Base-by-base conservation (phyloP, 2,797 vertebrate genomes). In the Picus viridis region DNA sequence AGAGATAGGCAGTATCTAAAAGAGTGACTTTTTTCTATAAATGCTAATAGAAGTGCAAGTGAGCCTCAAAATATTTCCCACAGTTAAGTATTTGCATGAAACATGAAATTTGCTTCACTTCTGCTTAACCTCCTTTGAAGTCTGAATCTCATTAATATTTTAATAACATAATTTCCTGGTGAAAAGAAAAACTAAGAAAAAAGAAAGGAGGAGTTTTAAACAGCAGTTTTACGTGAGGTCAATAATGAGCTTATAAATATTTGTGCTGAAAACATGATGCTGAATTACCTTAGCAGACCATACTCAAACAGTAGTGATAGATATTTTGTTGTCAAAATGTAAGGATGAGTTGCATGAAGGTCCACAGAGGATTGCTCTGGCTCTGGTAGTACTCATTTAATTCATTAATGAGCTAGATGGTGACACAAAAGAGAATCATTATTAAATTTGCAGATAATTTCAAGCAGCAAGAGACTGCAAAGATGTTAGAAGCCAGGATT, bases 371-470 rank as follows among this genome's bases (percentile, higher is more conserved):
- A 93, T 80, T 93, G 41, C 15, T 89, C 18, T 64, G 58, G 22
- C 56, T 75, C 51, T 93, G 12, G 2, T 68, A 87, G n/a, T 77
- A 56, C 67, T 94, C 76, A 83, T 86, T 86, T 83, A 72, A 68
- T 56, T 86, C 70, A 72, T 89, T 87, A 90, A 78, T 53, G 82
- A 74, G 53, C 29, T 75, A 24, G 36, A 81, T 81, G 59, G 78
- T 90, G 82, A 91, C 79, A 83, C 26, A 88, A 71, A 71, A 71
- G 72, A 65, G 69, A 78, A 69, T 90, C 13, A 51, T 90, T 87
- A 90, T 90, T 89, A 83, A 90, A 90, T 87, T 89, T 93, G 47
- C 56, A 78, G 79, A 49, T 67, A 72, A 90, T 90, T 90, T 89
- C 43, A 83, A 83, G 82, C 76, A 89, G 59, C 58, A 75, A 80